phyloP scores from a whole-genome alignment of 1,140 invertebrate genomes.

The Branchinecta lindahli region DNA sequence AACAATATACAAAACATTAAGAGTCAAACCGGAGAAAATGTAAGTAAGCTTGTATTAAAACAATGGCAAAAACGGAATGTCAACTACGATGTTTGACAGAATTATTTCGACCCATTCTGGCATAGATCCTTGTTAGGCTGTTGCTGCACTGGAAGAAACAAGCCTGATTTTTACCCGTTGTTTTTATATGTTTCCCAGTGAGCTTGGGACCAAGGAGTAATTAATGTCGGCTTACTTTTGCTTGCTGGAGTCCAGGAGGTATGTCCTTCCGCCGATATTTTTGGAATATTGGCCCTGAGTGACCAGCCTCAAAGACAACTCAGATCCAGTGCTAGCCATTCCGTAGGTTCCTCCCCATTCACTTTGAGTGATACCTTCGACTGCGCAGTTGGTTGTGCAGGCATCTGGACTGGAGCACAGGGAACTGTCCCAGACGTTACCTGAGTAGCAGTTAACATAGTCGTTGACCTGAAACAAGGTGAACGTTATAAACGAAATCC shows the following conservation, averaged over 20 bases:
- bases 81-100: no score
- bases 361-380: conserved; percentile 22
- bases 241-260: conserved; percentile 21
- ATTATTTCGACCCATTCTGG: no score
- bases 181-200: no score
- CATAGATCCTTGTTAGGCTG: no score
- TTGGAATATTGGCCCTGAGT: conserved; percentile 23
- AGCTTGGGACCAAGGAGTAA: no score
- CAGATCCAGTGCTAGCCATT: conserved; percentile 16
- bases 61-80: no score
- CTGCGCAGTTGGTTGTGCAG: conserved; percentile 23
- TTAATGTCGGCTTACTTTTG: conserved; percentile 15
- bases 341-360: conserved; percentile 24
- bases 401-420: conserved; percentile 23
- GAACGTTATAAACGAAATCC: no score
- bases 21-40: no score
- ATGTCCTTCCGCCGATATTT: conserved; percentile 23
- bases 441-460: conserved; percentile 22
- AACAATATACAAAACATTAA: no score
- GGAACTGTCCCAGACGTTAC: conserved; percentile 21
- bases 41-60: no score
- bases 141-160: no score
- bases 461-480: conserved; percentile 13
- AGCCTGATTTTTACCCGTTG: no score
- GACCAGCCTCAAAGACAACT: conserved; percentile 20